Evolutionary conservation across 2,113 vertebrate species (phyloP).

Genomic region (Probosciger aterrimus): DNA sequence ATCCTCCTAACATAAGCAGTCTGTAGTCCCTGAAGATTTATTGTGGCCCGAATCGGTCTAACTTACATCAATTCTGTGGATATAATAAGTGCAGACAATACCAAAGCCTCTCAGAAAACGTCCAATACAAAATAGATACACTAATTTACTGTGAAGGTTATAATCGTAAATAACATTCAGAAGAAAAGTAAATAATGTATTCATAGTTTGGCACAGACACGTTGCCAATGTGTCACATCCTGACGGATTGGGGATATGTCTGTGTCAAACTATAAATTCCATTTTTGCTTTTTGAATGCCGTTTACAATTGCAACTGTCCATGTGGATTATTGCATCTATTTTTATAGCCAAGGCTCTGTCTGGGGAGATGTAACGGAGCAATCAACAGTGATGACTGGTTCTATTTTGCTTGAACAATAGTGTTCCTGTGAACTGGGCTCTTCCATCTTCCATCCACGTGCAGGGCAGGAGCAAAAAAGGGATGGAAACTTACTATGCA

Average conservation of each 20-base stretch:
- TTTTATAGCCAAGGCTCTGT: constrained; percentile 52
- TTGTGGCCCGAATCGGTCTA: neutral
- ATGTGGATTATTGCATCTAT: constrained; percentile 54
- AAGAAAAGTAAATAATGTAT: constrained; percentile 31
- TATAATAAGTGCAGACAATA: constrained; percentile 19
- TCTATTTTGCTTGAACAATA: constrained; percentile 48
- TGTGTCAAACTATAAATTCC: constrained; percentile 49
- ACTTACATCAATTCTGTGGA: neutral
- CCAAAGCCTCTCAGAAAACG: neutral
- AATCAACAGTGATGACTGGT: constrained; percentile 41
- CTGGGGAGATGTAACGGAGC: constrained; percentile 43
- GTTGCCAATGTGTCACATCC: constrained; percentile 35
- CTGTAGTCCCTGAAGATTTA: constrained; percentile 10
- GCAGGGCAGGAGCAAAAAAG: neutral
- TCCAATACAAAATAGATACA: neutral
- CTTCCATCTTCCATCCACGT: neutral
- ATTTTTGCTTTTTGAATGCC: constrained; percentile 47
- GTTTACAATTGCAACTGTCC: constrained; percentile 50
- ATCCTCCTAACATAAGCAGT: neutral
- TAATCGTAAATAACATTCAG: neutral
- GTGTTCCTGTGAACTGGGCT: neutral
- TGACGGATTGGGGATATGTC: constrained; percentile 38
- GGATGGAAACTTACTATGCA: neutral
- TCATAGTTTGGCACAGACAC: constrained; percentile 8
- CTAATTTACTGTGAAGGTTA: constrained; percentile 23